Evolutionary conservation across 1,140 invertebrate genomes (phyloP).

Genomic region (Leptinotarsa texana): DNA sequence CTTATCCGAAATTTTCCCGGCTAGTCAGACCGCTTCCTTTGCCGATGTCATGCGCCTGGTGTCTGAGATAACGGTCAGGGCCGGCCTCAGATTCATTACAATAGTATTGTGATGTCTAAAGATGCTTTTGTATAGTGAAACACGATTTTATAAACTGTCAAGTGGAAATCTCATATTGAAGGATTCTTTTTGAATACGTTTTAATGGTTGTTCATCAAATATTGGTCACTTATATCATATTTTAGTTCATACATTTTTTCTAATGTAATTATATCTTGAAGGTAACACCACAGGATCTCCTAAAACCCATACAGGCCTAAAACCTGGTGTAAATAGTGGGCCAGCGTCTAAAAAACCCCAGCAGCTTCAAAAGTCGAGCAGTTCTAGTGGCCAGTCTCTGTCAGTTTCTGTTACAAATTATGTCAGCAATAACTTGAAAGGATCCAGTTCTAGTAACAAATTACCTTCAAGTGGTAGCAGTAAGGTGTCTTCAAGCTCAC

Average conservation of each 20-base stretch:
- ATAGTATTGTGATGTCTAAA: too few species aligned
- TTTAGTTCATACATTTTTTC: neutral
- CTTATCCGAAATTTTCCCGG: too few species aligned
- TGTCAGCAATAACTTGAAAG: constrained; percentile 24
- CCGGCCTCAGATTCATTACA: too few species aligned
- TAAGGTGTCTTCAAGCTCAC: constrained; percentile 23
- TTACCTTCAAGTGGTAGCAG: constrained; percentile 25
- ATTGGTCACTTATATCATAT: too few species aligned
- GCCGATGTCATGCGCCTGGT: too few species aligned
- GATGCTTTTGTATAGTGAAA: too few species aligned
- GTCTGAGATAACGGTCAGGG: too few species aligned
- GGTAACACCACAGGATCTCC: constrained; percentile 62
- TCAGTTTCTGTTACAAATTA: constrained; percentile 30
- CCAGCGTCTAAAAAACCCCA: constrained; percentile 79
- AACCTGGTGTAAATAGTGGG: constrained; percentile 80
- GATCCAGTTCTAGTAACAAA: constrained; percentile 28
- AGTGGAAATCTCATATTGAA: too few species aligned
- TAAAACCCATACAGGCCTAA: constrained; percentile 80
- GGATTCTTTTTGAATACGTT: too few species aligned
- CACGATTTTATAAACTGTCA: too few species aligned
- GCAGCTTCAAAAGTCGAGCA: constrained; percentile 45
- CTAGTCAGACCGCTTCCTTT: too few species aligned
- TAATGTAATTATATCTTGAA: constrained; percentile 2
- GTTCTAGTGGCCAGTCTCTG: constrained; percentile 20
- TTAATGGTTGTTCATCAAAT: too few species aligned